phyloP scores from a whole-genome alignment of 1,140 invertebrate species.

The Grapholita molesta region DNA sequence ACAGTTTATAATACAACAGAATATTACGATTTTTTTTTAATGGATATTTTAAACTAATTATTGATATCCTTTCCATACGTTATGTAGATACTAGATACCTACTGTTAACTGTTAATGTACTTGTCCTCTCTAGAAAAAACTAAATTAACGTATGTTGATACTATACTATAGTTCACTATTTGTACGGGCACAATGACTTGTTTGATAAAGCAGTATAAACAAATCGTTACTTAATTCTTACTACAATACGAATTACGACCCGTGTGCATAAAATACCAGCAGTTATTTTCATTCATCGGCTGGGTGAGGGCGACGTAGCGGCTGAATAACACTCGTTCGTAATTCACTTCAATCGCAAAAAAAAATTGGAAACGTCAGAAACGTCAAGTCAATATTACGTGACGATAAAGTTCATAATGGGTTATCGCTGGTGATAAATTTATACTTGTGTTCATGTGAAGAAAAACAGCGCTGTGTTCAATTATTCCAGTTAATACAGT shows the following conservation, averaged over 20 bases:
- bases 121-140: neutral
- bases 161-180: too few species aligned
- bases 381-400: conserved; percentile 21
- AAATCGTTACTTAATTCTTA: conserved; percentile 13
- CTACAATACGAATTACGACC: neutral
- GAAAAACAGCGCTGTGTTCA: conserved; percentile 31
- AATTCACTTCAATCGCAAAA: neutral
- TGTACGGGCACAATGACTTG: neutral
- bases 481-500: conserved; percentile 18
- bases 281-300: neutral
- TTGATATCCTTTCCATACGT: neutral
- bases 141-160: neutral
- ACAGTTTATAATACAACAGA: too few species aligned
- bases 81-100: neutral
- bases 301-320: too few species aligned
- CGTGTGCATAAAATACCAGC: neutral
- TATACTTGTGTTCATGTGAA: conserved; percentile 30
- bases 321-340: neutral
- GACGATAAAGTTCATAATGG: conserved; percentile 64
- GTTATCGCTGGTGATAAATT: conserved; percentile 64
- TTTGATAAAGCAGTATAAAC: conserved; percentile 6
- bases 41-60: too few species aligned
- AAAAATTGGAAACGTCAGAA: conserved; percentile 33
- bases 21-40: too few species aligned
- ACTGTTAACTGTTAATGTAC: neutral